phyloP scores from a whole-genome alignment of 2,888 invertebrate species.

The Tenodera sinensis region DNA sequence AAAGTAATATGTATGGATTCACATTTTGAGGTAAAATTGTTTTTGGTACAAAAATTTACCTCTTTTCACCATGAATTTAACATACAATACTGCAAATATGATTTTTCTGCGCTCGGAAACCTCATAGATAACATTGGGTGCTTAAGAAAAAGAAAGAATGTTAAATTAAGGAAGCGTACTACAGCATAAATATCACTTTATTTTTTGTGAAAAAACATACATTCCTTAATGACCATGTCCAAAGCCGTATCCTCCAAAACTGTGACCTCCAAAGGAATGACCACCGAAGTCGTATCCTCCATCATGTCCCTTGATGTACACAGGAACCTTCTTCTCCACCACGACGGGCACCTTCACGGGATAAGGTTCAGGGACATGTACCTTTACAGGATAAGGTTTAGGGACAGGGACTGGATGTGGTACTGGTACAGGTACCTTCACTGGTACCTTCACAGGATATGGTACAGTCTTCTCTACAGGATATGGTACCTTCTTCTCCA shows the following conservation, averaged over 20 bases:
- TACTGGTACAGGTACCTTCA: not conserved
- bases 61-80: no score
- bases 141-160: no score
- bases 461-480: constrained; percentile 4
- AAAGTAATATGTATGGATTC: no score
- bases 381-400: constrained; percentile 8
- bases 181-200: not conserved
- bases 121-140: no score
- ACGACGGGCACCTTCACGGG: not conserved
- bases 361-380: not conserved
- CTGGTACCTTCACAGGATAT: constrained; percentile 3
- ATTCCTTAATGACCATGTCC: not conserved
- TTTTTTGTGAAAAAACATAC: not conserved
- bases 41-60: no score
- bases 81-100: no score
- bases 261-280: not conserved
- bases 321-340: constrained; percentile 9
- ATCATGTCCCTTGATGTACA: not conserved
- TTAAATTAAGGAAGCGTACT: no score
- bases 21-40: no score
- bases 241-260: not conserved
- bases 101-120: no score
- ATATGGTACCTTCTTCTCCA: constrained; percentile 9
- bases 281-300: not conserved
- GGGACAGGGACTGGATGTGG: constrained; percentile 8